phyloP scores from a whole-genome alignment of 2,888 invertebrate genomes.

The Amblyteles armatorius region DNA sequence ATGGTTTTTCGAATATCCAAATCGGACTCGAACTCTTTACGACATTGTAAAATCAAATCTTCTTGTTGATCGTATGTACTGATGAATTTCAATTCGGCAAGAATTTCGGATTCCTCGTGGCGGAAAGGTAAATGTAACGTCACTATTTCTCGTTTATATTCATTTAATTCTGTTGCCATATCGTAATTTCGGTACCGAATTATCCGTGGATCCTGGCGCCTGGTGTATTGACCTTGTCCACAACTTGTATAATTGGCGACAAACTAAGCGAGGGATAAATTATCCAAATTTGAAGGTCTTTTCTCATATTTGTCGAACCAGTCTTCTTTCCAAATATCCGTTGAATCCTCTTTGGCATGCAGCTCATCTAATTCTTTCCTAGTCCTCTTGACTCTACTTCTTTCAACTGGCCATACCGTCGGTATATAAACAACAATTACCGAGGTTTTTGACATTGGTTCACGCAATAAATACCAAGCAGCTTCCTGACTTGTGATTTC shows the following conservation, averaged over 20 bases:
- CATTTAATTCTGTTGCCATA: conserved; percentile 75
- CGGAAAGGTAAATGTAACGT: conserved; percentile 78
- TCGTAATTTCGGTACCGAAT: conserved; percentile 81
- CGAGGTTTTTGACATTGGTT: conserved; percentile 80
- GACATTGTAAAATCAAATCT: conserved; percentile 71
- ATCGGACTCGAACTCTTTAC: conserved; percentile 78
- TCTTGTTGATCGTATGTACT: conserved; percentile 77
- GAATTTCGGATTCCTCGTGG: conserved; percentile 79
- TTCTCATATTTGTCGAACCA: conserved; percentile 82
- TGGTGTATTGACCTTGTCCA: no score
- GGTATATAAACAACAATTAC: no score
- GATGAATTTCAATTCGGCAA: conserved; percentile 77
- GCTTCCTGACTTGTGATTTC: conserved; percentile 82
- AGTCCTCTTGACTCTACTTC: conserved; percentile 77
- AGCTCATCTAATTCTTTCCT: conserved; percentile 73
- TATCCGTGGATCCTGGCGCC: conserved; percentile 59
- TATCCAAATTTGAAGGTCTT: conserved; percentile 74
- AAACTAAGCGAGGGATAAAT: conserved; percentile 76
- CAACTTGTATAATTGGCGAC: not conserved
- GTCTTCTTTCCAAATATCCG: conserved; percentile 81
- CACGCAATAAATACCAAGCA: conserved; percentile 82
- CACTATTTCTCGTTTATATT: conserved; percentile 72
- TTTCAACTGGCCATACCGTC: conserved; percentile 77
- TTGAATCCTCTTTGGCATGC: conserved; percentile 52
- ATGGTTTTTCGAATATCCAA: conserved; percentile 76